phyloP scores from a whole-genome alignment of 2,797 vertebrate genomes.

The Halcyon chelicuti region DNA sequence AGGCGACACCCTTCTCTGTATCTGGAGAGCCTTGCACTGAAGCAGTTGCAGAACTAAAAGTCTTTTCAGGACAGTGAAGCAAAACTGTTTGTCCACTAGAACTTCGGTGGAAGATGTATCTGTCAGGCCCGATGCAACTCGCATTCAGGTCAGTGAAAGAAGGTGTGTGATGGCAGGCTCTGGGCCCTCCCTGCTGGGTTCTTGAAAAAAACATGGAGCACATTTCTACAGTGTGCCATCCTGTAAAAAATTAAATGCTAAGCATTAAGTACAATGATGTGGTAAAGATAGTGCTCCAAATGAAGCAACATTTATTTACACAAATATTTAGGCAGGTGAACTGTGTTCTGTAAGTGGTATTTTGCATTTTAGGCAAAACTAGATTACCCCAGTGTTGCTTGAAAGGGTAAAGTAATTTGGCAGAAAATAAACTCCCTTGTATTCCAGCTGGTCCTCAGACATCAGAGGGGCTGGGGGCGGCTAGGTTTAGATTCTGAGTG shows the following conservation, averaged over 20 bases:
- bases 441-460: too few relatives aligned
- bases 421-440: too few relatives aligned
- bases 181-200: neutral
- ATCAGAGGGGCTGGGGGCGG: too few relatives aligned
- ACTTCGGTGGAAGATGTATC: neutral
- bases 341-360: neutral
- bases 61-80: neutral
- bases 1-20: neutral
- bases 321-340: neutral
- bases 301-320: neutral
- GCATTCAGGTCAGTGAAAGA: neutral
- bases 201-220: neutral
- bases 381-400: neutral
- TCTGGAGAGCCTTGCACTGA: neutral
- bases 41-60: neutral
- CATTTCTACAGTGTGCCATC: neutral
- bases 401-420: too few relatives aligned
- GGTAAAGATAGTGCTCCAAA: neutral
- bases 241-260: neutral
- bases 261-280: neutral
- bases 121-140: neutral
- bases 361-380: neutral
- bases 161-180: neutral
- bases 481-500: too few relatives aligned
- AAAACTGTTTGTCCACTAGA: neutral